phyloP scores from a whole-genome alignment of 2,113 vertebrate species.

The Scomber scombrus region DNA sequence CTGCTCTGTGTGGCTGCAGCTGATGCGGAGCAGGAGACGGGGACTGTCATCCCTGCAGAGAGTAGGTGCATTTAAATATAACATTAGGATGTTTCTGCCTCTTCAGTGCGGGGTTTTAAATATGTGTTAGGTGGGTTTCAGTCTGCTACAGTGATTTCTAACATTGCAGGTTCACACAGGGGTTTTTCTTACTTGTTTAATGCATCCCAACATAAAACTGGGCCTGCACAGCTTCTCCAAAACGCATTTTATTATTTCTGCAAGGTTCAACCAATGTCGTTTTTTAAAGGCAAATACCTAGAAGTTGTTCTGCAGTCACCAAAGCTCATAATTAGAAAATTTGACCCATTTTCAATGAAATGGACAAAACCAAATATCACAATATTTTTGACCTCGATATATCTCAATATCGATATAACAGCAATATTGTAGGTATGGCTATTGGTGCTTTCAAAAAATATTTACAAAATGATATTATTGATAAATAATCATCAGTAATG shows the following conservation, averaged over 20 bases:
- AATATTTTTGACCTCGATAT: too few species aligned
- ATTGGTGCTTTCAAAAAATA: too few species aligned
- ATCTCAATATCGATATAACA: too few species aligned
- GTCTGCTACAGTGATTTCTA: background rate
- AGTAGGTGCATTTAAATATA: slow-evolving; percentile 84
- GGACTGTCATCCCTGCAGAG: slow-evolving; percentile 92
- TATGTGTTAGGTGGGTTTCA: background rate
- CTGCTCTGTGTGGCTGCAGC: slow-evolving; percentile 76
- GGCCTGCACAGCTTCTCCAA: background rate
- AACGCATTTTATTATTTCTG: background rate
- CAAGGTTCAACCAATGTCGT: background rate
- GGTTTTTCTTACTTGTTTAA: slow-evolving; percentile 5
- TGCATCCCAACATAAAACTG: slow-evolving; percentile 13
- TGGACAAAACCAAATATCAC: too few species aligned
- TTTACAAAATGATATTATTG: too few species aligned
- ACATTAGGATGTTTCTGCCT: background rate
- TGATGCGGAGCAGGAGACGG: slow-evolving; percentile 84
- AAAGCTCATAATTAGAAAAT: background rate
- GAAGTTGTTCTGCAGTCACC: background rate
- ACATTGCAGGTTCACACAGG: slow-evolving; percentile 22
- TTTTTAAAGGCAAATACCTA: background rate
- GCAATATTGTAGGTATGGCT: too few species aligned
- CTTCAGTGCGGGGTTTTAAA: background rate
- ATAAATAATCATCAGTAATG: too few species aligned
- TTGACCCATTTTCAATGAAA: background rate